phyloP scores from a whole-genome alignment of 2,113 vertebrate species.

The Pterocles orientalis region DNA sequence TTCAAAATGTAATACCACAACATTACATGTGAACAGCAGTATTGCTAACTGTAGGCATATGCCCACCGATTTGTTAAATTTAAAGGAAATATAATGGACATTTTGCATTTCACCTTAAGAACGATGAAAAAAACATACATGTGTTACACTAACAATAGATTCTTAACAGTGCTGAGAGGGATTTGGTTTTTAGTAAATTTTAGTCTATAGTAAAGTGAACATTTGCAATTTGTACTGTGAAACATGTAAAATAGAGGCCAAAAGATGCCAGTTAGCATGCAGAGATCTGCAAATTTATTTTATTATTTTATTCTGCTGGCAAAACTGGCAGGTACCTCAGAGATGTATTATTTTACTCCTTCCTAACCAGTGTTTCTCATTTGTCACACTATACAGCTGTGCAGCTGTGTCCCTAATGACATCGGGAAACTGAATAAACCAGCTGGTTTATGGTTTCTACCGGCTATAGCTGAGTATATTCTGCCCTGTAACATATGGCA shows the following conservation, averaged over 20 bases:
- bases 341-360: background rate
- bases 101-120: background rate
- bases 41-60: background rate
- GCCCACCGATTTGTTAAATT: background rate
- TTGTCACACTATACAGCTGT: background rate
- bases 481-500: slow-evolving; percentile 28
- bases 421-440: slow-evolving; percentile 19
- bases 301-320: background rate
- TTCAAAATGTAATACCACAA: background rate
- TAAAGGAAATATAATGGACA: background rate
- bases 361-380: background rate
- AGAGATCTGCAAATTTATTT: background rate
- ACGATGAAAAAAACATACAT: background rate
- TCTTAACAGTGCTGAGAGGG: background rate
- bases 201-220: background rate
- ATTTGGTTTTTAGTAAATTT: background rate
- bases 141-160: background rate
- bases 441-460: slow-evolving; percentile 39
- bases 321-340: background rate
- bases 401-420: background rate
- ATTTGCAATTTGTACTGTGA: background rate
- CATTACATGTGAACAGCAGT: background rate
- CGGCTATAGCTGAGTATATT: background rate
- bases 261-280: background rate
- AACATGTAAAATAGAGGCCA: background rate